Conservation (phyloP, 2,888 invertebrate genomes). For the Temnothorax ravouxi region DNA sequence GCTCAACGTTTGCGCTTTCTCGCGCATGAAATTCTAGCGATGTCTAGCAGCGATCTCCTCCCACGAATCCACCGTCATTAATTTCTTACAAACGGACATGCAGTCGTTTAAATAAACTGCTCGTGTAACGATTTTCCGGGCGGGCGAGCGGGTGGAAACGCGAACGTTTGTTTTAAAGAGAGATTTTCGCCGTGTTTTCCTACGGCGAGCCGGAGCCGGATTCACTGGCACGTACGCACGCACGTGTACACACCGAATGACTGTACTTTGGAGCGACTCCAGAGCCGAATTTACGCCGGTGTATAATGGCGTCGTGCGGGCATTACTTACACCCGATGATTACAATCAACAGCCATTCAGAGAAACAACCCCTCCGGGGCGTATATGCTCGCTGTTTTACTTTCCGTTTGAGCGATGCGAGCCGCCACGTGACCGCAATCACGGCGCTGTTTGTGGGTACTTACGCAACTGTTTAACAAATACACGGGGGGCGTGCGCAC, state of each 20-base stretch:
- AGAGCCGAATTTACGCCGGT: conserved; percentile 69
- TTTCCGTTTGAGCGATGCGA: conserved; percentile 82
- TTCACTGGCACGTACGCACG: conserved; percentile 32
- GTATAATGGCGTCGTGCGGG: conserved; percentile 77
- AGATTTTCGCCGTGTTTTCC: conserved; percentile 56
- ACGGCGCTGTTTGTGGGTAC: conserved; percentile 83
- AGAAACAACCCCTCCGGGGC: conserved; percentile 82
- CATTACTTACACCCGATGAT: conserved; percentile 86
- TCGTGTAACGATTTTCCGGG: conserved; percentile 56
- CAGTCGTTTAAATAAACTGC: conserved; percentile 51
- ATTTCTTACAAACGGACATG: conserved; percentile 50
- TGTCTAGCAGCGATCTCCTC: conserved; percentile 33
- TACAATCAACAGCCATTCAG: conserved; percentile 86
- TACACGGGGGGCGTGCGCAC: conserved; percentile 53
- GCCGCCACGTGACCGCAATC: conserved; percentile 86
- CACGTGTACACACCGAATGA: conserved; percentile 36
- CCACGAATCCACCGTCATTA: conserved; percentile 38
- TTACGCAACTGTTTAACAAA: conserved; percentile 84
- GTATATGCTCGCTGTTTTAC: conserved; percentile 81
- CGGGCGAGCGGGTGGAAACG: conserved; percentile 34
- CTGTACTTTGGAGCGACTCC: conserved; percentile 63
- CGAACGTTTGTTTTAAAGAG: conserved; percentile 47
- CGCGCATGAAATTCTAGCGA: conserved; percentile 34
- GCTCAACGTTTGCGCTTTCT: conserved; percentile 3
- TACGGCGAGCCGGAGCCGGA: conserved; percentile 31